phyloP scores from a whole-genome alignment of 2,888 invertebrate genomes.

The Mythimna vitellina region DNA sequence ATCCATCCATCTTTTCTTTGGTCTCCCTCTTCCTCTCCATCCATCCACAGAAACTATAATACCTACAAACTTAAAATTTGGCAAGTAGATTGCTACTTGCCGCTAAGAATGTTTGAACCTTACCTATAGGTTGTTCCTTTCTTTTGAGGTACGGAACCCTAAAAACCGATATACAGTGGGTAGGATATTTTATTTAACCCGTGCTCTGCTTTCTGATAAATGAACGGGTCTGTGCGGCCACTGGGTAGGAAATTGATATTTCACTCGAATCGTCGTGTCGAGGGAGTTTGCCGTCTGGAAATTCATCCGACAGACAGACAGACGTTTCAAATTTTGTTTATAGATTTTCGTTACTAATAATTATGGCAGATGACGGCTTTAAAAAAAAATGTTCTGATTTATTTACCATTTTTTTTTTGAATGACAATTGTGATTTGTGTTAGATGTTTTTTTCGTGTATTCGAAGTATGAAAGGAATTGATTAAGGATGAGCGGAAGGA shows the following conservation, averaged over 20 bases:
- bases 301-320: slow-evolving; percentile 64
- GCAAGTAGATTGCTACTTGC: too few relatives aligned
- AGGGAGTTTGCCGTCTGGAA: slow-evolving; percentile 64
- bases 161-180: slow-evolving; percentile 18
- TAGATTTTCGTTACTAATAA: slow-evolving; percentile 49
- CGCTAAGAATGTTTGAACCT: too few relatives aligned
- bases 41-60: too few relatives aligned
- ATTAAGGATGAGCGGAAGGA: slow-evolving; percentile 23
- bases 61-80: too few relatives aligned
- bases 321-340: slow-evolving; percentile 60
- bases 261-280: slow-evolving; percentile 75
- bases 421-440: not conserved
- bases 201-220: slow-evolving; percentile 76
- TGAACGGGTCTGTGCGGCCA: slow-evolving; percentile 77
- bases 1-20: too few relatives aligned
- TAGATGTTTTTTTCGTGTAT: slow-evolving; percentile 5
- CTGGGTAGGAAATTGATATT: slow-evolving; percentile 85
- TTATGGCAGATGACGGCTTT: slow-evolving; percentile 6
- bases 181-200: slow-evolving; percentile 73
- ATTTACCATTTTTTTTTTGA: not conserved
- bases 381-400: not conserved
- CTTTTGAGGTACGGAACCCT: not conserved
- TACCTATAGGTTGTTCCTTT: too few relatives aligned
- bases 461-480: slow-evolving; percentile 20
- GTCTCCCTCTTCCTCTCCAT: too few relatives aligned